A percentile compares a stretch with the other conserved stretches of the same genome.
Conservation (phyloP, 2,888 invertebrate species). For the Dolichopus griseipennis region DNA sequence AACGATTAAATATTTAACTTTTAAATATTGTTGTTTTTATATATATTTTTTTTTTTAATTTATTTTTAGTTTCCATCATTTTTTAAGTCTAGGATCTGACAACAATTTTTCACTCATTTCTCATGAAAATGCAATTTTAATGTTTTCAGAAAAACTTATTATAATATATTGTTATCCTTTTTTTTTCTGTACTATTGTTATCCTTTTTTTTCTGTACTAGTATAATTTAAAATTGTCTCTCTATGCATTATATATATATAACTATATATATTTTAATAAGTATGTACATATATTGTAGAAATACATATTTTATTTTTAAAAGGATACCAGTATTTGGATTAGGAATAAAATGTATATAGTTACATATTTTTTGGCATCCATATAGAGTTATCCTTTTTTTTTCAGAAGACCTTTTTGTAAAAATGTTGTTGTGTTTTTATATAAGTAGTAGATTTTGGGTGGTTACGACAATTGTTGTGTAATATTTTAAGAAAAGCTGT, state of each 20-base stretch:
- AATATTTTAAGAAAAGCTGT: not conserved
- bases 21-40: too few species aligned
- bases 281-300: not conserved
- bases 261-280: not conserved
- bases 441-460: not conserved
- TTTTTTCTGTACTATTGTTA: not conserved
- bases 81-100: too few species aligned
- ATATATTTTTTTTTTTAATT: too few species aligned
- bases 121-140: not conserved
- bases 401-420: not conserved
- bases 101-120: not conserved
- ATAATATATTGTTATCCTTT: not conserved
- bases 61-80: too few species aligned
- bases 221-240: not conserved
- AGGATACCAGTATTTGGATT: not conserved
- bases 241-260: not conserved
- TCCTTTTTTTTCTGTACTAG: not conserved
- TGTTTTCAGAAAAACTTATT: not conserved
- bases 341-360: not conserved
- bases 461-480: not conserved
- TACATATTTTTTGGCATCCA: not conserved
- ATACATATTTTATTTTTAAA: not conserved
- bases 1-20: too few species aligned
- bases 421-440: too few species aligned
- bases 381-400: not conserved